phyloP scores from a whole-genome alignment of 2,797 vertebrate species.

The Mus minutoides region DNA sequence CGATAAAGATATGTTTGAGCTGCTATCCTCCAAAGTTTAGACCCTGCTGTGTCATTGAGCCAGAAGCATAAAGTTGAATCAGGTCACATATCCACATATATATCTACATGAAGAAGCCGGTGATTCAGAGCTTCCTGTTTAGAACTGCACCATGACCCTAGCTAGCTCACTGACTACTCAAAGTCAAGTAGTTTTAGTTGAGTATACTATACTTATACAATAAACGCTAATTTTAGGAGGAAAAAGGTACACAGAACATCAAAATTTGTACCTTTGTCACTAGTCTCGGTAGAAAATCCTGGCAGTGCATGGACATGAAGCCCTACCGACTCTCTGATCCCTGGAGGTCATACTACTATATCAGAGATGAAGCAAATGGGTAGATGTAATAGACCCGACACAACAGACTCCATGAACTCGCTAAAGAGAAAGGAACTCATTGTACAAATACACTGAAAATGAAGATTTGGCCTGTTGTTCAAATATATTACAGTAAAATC shows the following conservation, averaged over 20 bases:
- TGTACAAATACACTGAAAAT: neutral
- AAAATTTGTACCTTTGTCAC: slow-evolving; percentile 62
- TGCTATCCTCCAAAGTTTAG: slow-evolving; percentile 44
- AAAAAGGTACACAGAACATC: slow-evolving; percentile 46
- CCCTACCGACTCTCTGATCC: slow-evolving; percentile 58
- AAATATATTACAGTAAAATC: neutral
- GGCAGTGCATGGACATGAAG: slow-evolving; percentile 51
- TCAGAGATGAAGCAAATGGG: slow-evolving; percentile 58
- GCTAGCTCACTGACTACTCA: slow-evolving; percentile 57
- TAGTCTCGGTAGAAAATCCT: slow-evolving; percentile 48
- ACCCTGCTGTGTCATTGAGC: slow-evolving; percentile 47
- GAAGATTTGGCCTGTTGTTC: neutral
- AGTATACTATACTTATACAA: slow-evolving; percentile 6
- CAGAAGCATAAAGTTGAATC: slow-evolving; percentile 52
- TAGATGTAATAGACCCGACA: slow-evolving; percentile 17
- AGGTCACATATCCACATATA: slow-evolving; percentile 43
- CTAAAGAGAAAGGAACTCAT: neutral
- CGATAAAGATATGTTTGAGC: slow-evolving; percentile 50
- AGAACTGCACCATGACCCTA: slow-evolving; percentile 63
- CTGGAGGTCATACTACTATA: slow-evolving; percentile 56
- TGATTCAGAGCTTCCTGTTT: slow-evolving; percentile 62
- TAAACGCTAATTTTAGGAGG: slow-evolving; percentile 7
- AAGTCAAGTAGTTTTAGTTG: slow-evolving; percentile 55
- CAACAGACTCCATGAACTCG: neutral
- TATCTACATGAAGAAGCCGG: slow-evolving; percentile 11